A percentile compares a stretch with the other conserved stretches of the same genome.
These are phyloP conservation scores for Caenorhabditis sulstoni DNA, from an alignment of 2,888 invertebrate genomes.

Conservation along the genomic window DNA sequence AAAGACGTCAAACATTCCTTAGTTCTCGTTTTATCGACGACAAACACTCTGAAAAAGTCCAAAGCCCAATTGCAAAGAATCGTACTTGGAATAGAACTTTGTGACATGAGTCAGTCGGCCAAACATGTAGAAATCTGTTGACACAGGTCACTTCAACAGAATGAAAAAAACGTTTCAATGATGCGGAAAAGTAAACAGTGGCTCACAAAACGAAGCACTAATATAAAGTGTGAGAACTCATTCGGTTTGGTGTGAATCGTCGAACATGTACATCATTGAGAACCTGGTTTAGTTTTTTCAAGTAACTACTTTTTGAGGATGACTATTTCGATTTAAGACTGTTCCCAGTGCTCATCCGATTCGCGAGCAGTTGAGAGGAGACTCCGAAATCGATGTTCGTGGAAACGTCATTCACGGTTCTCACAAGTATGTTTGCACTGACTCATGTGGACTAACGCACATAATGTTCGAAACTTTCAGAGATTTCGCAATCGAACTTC, in stretches of 20 bases:
- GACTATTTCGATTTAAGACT: conserved; percentile 33
- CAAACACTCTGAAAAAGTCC: conserved; percentile 4
- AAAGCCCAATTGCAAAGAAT: background rate
- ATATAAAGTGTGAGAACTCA: conserved; percentile 10
- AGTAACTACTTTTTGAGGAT: background rate
- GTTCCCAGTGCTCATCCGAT: conserved; percentile 60
- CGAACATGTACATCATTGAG: conserved; percentile 59
- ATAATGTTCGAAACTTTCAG: conserved; percentile 70
- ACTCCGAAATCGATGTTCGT: conserved; percentile 59
- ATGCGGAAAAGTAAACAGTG: conserved; percentile 16
- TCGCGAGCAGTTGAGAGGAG: conserved; percentile 54
- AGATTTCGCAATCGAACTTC: conserved; percentile 68
- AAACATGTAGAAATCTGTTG: background rate
- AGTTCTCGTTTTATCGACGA: conserved; percentile 7
- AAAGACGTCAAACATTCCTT: conserved; percentile 30
- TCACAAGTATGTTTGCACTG: conserved; percentile 33
- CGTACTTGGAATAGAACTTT: no score
- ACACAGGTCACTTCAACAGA: conserved; percentile 4
- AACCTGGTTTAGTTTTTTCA: conserved; percentile 62
- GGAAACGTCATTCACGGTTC: conserved; percentile 60
- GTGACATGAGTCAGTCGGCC: no score
- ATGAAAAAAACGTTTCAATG: conserved; percentile 8
- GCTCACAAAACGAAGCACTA: conserved; percentile 13
- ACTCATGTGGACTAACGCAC: background rate
- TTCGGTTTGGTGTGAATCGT: background rate